phyloP scores from a whole-genome alignment of 2,113 vertebrate genomes.

The Limanda limanda region DNA sequence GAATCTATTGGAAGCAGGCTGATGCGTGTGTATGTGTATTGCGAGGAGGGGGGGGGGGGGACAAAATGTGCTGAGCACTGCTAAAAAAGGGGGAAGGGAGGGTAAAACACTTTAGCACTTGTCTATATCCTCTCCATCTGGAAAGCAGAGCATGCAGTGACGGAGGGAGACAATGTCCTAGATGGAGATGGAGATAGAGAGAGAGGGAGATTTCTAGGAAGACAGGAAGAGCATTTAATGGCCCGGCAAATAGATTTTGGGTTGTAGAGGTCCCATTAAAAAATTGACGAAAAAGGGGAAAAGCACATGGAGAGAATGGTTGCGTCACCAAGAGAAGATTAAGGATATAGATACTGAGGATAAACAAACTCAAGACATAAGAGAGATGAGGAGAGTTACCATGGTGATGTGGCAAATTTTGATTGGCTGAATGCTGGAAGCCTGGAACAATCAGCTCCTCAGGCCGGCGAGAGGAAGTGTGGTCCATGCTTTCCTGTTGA shows the following conservation, averaged over 20 bases:
- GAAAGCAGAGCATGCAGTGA: constrained; percentile 49
- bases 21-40: background rate
- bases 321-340: background rate
- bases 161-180: constrained; percentile 41
- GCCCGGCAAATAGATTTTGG: constrained; percentile 19
- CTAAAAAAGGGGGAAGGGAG: background rate
- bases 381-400: constrained; percentile 79
- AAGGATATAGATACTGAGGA: background rate
- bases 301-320: background rate
- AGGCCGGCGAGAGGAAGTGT: constrained; percentile 81
- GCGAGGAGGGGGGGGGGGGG: background rate
- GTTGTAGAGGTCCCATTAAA: constrained; percentile 1
- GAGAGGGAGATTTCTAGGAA: constrained; percentile 32
- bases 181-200: constrained; percentile 29
- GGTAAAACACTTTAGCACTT: constrained; percentile 38
- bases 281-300: background rate
- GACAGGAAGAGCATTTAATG: constrained; percentile 38
- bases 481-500: constrained; percentile 90
- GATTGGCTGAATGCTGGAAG: constrained; percentile 83
- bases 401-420: constrained; percentile 84
- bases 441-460: constrained; percentile 83
- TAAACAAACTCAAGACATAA: background rate
- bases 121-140: constrained; percentile 59
- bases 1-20: constrained; percentile 22
- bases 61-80: constrained; percentile 28